Conservation (phyloP, 1,140 invertebrate genomes). For the Lordiphosa stackelbergi region DNA sequence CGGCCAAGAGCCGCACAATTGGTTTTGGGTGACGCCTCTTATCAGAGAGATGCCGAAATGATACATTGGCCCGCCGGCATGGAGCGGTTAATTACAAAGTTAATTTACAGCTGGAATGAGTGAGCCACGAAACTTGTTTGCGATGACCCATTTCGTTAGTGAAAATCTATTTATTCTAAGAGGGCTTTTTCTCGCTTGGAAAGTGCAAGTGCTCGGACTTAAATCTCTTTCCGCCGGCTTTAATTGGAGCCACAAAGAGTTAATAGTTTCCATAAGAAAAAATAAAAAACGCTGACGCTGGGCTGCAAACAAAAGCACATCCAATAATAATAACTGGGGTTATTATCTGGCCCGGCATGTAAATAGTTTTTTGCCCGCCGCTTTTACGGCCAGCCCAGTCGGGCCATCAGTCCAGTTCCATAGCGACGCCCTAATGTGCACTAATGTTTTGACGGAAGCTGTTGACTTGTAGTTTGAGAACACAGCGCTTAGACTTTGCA, state of each 20-base stretch:
- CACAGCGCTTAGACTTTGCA: constrained; percentile 30
- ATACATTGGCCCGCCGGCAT: constrained; percentile 34
- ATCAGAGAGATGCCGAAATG: constrained; percentile 14
- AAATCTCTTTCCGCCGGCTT: neutral
- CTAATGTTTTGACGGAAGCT: constrained; percentile 56
- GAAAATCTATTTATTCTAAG: constrained; percentile 5
- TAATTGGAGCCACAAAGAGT: constrained; percentile 10
- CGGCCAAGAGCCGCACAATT: constrained; percentile 20
- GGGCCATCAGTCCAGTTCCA: constrained; percentile 15
- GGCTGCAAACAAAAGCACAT: constrained; percentile 10
- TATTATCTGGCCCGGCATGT: constrained; percentile 7
- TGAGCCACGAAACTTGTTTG: constrained; percentile 4
- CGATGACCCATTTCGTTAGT: constrained; percentile 18
- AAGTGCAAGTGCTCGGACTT: constrained; percentile 6
- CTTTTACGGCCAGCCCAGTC: constrained; percentile 9
- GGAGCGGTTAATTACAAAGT: constrained; percentile 43
- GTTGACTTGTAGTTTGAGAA: constrained; percentile 27
- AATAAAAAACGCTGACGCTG: constrained; percentile 7
- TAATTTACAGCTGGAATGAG: constrained; percentile 32
- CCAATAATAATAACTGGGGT: constrained; percentile 13
- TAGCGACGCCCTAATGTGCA: constrained; percentile 43
- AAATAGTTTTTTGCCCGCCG: neutral
- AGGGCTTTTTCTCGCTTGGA: neutral
- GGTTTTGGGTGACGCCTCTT: constrained; percentile 10
- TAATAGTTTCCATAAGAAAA: constrained; percentile 5